Evolutionary conservation across 2,888 invertebrate species (phyloP).

Genomic region (Drosophila heteroneura): DNA sequence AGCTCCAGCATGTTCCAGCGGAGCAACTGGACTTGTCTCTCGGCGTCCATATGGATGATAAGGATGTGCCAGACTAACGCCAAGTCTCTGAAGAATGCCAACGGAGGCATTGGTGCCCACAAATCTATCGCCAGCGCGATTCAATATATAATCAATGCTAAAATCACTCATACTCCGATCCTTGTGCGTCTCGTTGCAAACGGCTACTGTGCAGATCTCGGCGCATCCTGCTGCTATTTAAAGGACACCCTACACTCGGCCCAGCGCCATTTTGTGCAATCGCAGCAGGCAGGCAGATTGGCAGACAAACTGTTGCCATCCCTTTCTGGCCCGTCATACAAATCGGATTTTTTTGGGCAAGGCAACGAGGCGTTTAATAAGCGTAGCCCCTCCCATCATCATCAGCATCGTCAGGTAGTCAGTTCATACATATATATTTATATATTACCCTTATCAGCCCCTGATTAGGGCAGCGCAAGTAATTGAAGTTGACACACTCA

Average conservation of each 20-base stretch:
- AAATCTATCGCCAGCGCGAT: constrained; percentile 86
- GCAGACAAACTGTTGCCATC: constrained; percentile 27
- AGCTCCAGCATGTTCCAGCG: constrained; percentile 46
- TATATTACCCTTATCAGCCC: constrained; percentile 16
- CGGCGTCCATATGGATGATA: constrained; percentile 63
- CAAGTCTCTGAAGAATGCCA: constrained; percentile 67
- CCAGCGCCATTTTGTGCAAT: constrained; percentile 44
- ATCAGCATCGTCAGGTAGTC: constrained; percentile 6
- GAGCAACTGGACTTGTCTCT: constrained; percentile 20
- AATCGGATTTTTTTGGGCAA: constrained; percentile 12
- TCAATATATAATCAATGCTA: constrained; percentile 88
- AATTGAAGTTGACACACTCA: constrained; percentile 35
- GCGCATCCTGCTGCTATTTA: constrained; percentile 70
- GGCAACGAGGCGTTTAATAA: constrained; percentile 62
- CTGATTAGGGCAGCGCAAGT: constrained; percentile 27
- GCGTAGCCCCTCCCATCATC: constrained; percentile 55
- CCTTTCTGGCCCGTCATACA: constrained; percentile 16
- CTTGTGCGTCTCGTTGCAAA: constrained; percentile 44
- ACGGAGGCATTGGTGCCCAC: constrained; percentile 81
- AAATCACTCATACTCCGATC: constrained; percentile 85
- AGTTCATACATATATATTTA: not conserved
- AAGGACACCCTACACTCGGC: constrained; percentile 47
- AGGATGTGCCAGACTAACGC: constrained; percentile 33
- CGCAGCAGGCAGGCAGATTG: not conserved
- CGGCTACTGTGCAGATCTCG: constrained; percentile 59